Conservation (phyloP, 1,140 invertebrate genomes). For the Trichonephila inaurata region DNA sequence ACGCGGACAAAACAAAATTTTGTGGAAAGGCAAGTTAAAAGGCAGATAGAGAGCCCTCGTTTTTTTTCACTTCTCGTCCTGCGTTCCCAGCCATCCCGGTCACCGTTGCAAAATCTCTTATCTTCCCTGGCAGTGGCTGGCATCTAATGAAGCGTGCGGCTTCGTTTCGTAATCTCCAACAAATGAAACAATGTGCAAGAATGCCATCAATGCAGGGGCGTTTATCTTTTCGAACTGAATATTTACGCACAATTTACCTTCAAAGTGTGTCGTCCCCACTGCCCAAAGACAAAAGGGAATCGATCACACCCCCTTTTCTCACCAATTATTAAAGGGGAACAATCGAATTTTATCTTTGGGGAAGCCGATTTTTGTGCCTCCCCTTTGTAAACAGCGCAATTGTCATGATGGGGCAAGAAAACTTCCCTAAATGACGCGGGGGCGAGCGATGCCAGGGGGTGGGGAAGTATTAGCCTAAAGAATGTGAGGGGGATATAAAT, state of each 20-base stretch:
- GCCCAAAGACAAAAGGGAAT: slow-evolving; percentile 66
- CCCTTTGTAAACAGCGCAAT: slow-evolving; percentile 71
- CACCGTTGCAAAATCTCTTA: slow-evolving; percentile 33
- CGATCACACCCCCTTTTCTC: slow-evolving; percentile 17
- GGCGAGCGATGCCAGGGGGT: neutral
- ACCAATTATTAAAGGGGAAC: slow-evolving; percentile 69
- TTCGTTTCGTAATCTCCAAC: slow-evolving; percentile 67
- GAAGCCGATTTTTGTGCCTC: slow-evolving; percentile 63
- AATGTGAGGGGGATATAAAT: slow-evolving; percentile 71
- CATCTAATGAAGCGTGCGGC: slow-evolving; percentile 70
- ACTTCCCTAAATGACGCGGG: slow-evolving; percentile 20
- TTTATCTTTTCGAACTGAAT: slow-evolving; percentile 61
- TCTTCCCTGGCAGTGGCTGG: neutral
- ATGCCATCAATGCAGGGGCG: slow-evolving; percentile 50
- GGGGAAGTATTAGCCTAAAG: slow-evolving; percentile 36
- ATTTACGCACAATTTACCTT: slow-evolving; percentile 74
- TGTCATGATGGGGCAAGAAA: slow-evolving; percentile 66
- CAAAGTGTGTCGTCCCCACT: slow-evolving; percentile 71
- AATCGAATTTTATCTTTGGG: slow-evolving; percentile 76
- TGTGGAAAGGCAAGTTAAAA: neutral
- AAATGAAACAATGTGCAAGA: slow-evolving; percentile 73
- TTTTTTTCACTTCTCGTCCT: neutral
- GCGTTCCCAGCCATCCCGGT: neutral
- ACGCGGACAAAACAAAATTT: neutral
- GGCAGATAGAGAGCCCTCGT: neutral